phyloP scores from a whole-genome alignment of 2,113 vertebrate species.

The Bambusicola thoracicus region DNA sequence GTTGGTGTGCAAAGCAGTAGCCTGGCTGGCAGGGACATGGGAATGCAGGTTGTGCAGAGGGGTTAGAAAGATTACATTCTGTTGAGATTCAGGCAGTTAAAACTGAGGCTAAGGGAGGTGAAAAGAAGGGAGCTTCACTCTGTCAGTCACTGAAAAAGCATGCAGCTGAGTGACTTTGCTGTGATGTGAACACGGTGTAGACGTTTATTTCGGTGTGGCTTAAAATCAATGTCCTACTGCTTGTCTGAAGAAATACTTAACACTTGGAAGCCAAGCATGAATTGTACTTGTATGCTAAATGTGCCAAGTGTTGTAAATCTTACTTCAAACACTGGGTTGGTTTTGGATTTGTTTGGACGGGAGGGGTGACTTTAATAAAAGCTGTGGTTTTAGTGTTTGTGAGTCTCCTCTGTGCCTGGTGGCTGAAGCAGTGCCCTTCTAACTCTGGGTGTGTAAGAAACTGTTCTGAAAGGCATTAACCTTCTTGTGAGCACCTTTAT shows the following conservation, averaged over 20 bases:
- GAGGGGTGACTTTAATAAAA: background rate
- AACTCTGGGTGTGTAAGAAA: background rate
- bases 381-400: background rate
- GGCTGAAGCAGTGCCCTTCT: background rate
- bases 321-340: background rate
- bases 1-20: background rate
- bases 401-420: background rate
- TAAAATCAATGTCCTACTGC: background rate
- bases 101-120: background rate
- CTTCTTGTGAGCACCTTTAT: background rate
- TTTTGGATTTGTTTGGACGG: no score
- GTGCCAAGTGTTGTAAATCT: background rate
- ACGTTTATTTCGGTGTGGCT: background rate
- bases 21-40: background rate
- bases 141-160: background rate
- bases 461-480: background rate
- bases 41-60: background rate
- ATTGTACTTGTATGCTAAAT: background rate
- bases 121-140: background rate
- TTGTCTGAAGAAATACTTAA: background rate
- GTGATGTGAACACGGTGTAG: background rate
- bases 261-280: background rate
- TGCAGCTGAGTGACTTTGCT: background rate
- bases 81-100: background rate
- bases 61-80: background rate